Percentiles rank a stretch among this genome's conserved stretches.
Evolutionary conservation across 1,140 invertebrate genomes (phyloP).

Genomic region (Drosophila saltans): DNA sequence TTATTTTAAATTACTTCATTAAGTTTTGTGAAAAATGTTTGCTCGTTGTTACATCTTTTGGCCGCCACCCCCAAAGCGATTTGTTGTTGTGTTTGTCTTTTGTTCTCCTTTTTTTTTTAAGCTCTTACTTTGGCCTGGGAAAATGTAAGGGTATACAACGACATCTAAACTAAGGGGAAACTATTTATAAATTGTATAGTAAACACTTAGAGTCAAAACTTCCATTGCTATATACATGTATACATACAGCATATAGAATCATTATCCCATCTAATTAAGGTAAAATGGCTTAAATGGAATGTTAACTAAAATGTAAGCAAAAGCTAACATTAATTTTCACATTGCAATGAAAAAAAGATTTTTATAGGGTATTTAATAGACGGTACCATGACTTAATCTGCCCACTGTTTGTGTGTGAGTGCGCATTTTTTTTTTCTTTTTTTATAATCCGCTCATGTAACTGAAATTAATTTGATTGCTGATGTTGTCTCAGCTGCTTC

Average conservation of each 20-base stretch:
- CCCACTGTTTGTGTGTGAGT: background rate
- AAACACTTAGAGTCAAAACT: no score
- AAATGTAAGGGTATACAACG: background rate
- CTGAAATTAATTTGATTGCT: constrained; percentile 81
- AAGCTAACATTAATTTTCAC: no score
- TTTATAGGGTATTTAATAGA: background rate
- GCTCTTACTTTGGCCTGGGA: constrained; percentile 18
- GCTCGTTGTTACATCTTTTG: constrained; percentile 37
- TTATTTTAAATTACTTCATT: constrained; percentile 81
- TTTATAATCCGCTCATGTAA: constrained; percentile 76
- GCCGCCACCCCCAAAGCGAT: constrained; percentile 53
- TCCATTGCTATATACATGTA: no score
- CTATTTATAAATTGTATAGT: no score
- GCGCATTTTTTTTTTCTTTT: constrained; percentile 15
- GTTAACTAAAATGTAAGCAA: background rate
- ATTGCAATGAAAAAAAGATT: no score
- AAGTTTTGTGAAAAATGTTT: constrained; percentile 78
- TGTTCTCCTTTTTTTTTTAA: constrained; percentile 4
- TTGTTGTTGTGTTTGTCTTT: constrained; percentile 47
- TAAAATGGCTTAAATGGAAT: no score
- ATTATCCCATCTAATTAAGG: no score
- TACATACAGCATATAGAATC: no score
- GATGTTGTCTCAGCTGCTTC: constrained; percentile 80
- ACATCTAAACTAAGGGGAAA: no score
- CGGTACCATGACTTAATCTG: background rate